Evolutionary conservation across 2,113 vertebrate species (phyloP), one percentile per base, ranked within the genome.

Genomic region (Hippocampus barbouri): DNA sequence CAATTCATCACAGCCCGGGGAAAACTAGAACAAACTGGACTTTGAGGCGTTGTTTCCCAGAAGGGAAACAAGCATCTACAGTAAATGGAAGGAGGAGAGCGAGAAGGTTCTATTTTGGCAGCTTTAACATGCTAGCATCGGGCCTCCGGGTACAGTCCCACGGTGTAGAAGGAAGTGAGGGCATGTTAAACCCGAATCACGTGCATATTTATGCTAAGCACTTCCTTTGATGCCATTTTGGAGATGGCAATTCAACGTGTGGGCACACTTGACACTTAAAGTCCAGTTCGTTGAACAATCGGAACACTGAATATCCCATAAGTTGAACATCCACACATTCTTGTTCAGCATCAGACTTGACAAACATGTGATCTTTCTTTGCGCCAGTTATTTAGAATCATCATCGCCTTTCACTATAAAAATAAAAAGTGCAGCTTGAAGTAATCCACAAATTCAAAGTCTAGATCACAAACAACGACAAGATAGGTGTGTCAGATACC

Each of bases 1-100:
- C 78, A 21, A 91, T 90, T 86, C 83, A 91, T 90, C 89, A 89
- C 68, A 77, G 67, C 62, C 80, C 74, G 47, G 67, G 71, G 88
- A 83, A 87, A 88, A 91, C 78, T 79, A 86, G 84, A 87, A 79
- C 87, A 89, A 88, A 86, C 85, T 78, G 82, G 80, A 85, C 79
- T 86, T 86, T 66, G 56, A 81, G 70, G 61, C 77, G 79, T 81
- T 86, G 79, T 83, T 86, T 85, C 70, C 72, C 74, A 54, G 59
- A 85, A 78, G 67, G 70, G 62, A 78, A 79, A 76, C 78, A 86
- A 76, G 66, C 54, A 78, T 72, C 72, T 80, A 25, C 25, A 1
- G 25, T 25, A 82, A 69, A 47, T 68, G 71, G 69, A 62, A 43
- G 68, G 53, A 40, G 30, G 70, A 69, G 66, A 73, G 78, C 59